Evolutionary conservation across 2,888 invertebrate genomes (phyloP).

Genomic region (Rotaria macrura): DNA sequence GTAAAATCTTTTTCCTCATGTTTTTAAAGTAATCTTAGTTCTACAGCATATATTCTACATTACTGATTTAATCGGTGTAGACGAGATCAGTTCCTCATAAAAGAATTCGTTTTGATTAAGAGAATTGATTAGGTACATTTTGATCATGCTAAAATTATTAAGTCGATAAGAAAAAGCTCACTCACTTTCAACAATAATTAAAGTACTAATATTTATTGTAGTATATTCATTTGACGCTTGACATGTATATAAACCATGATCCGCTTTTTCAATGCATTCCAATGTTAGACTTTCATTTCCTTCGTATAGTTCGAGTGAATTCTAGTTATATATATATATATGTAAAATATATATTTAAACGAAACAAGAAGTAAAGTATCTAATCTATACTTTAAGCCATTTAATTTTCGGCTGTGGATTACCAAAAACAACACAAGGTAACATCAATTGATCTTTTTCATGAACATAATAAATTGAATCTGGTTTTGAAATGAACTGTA

Average conservation of each 20-base stretch:
- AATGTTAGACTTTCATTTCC: background rate
- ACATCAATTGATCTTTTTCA: background rate
- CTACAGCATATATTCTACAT: no score
- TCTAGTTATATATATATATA: background rate
- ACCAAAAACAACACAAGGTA: background rate
- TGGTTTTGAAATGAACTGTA: background rate
- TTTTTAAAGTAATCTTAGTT: no score
- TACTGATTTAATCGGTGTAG: no score
- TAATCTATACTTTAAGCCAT: background rate
- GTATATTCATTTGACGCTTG: slow-evolving; percentile 14
- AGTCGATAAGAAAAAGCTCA: background rate
- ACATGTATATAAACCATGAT: slow-evolving; percentile 4
- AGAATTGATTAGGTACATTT: no score
- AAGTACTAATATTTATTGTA: background rate
- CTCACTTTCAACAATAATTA: background rate
- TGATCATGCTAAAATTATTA: no score
- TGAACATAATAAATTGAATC: background rate
- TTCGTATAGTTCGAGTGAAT: background rate
- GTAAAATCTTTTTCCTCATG: no score
- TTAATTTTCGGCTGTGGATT: background rate
- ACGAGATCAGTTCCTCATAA: no score
- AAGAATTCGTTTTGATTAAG: no score
- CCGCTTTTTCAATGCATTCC: background rate
- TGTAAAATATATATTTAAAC: background rate
- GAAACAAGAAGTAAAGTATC: background rate